These are phyloP conservation scores for Cotesia congregata DNA, from an alignment of 2,888 invertebrate species.

Conservation along the genomic window DNA sequence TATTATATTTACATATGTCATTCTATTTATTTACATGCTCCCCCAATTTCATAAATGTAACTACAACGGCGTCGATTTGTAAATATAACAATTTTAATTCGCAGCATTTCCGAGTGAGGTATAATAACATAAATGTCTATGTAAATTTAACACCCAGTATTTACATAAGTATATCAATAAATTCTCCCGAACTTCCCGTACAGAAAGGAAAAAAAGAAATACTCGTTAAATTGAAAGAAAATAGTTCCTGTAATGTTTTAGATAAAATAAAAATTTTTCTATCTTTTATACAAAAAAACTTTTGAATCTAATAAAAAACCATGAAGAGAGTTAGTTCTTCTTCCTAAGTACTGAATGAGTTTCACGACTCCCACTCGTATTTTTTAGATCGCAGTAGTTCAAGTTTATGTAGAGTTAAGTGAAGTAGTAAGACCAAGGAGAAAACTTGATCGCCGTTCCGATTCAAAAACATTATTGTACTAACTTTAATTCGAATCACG, in stretches of 20 bases:
- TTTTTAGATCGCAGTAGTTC: background rate
- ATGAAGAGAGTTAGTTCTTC: background rate
- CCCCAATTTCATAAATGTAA: no score
- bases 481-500: conserved; percentile 59
- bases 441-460: conserved; percentile 16
- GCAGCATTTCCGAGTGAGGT: no score
- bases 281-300: no score
- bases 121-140: no score
- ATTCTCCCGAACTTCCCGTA: no score
- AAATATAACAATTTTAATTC: no score
- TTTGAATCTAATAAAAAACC: background rate
- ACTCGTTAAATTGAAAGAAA: background rate
- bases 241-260: background rate
- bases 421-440: background rate
- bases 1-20: no score
- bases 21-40: no score
- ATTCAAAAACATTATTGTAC: conserved; percentile 53
- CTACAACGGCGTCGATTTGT: no score
- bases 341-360: background rate
- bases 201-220: background rate
- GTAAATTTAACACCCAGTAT: no score
- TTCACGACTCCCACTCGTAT: background rate
- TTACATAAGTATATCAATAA: no score
- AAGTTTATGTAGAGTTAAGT: background rate
- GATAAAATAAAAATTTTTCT: background rate